phyloP scores from a whole-genome alignment of 2,888 invertebrate genomes.

The Siphonodentalium dalli region DNA sequence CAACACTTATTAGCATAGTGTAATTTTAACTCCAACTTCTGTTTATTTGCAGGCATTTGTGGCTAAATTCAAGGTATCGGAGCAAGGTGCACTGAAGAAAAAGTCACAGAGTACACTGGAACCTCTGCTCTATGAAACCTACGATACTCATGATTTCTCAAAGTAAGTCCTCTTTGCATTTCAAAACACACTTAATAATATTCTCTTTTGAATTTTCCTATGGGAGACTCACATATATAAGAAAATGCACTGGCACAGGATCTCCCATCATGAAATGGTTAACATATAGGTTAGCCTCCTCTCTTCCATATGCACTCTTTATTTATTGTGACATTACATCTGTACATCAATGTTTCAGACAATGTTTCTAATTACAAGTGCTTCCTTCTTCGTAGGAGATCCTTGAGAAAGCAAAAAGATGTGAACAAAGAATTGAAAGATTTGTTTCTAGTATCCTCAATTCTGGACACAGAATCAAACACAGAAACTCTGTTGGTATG shows the following conservation, averaged over 20 bases:
- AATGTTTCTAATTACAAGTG: no score
- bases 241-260: no score
- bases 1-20: no score
- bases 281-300: no score
- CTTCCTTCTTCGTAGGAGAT: conserved; percentile 41
- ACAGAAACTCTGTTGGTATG: conserved; percentile 56
- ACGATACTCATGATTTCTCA: conserved; percentile 45
- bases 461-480: conserved; percentile 58
- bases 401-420: conserved; percentile 53
- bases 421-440: conserved; percentile 53
- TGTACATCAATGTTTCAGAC: no score
- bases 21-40: not conserved
- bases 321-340: no score
- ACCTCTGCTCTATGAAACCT: conserved; percentile 52
- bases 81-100: conserved; percentile 41
- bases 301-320: no score
- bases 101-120: conserved; percentile 41
- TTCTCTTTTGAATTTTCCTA: no score
- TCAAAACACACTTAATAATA: no score
- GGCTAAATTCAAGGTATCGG: conserved; percentile 60
- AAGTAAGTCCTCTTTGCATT: no score
- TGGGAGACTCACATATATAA: no score
- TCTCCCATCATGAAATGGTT: no score
- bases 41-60: conserved; percentile 54
- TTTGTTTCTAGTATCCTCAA: conserved; percentile 60